Percentiles rank a stretch among this genome's conserved stretches.
phyloP scores from a whole-genome alignment of 2,888 invertebrate genomes.

The Drosophila cognata region DNA sequence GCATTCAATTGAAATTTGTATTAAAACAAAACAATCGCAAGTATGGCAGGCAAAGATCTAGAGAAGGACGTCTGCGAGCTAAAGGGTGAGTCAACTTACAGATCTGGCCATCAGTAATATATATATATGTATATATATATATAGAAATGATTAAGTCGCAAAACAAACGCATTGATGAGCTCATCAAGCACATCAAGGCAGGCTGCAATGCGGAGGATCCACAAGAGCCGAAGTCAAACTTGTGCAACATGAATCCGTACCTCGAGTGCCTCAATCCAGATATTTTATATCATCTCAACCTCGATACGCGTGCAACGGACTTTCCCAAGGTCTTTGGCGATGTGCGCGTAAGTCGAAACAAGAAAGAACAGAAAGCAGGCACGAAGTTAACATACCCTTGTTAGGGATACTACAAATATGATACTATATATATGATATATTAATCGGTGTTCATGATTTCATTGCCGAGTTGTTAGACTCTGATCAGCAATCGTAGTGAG shows the following conservation, averaged over 20 bases:
- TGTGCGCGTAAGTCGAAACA: constrained; percentile 90
- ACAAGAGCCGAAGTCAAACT: not conserved
- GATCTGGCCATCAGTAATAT: not conserved
- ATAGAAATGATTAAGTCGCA: constrained; percentile 54
- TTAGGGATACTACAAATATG: not conserved
- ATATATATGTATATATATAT: too few relatives aligned
- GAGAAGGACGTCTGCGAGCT: constrained; percentile 38
- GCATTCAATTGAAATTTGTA: not conserved
- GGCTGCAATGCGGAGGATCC: constrained; percentile 24
- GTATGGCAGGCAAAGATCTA: constrained; percentile 15
- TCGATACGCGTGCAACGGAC: constrained; percentile 92
- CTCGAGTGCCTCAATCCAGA: constrained; percentile 95
- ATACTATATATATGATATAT: not conserved
- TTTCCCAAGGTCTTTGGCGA: constrained; percentile 96
- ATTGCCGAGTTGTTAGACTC: not conserved
- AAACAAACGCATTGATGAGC: constrained; percentile 49
- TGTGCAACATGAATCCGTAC: constrained; percentile 87
- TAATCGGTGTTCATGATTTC: not conserved
- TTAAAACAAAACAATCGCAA: not conserved
- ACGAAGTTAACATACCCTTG: not conserved
- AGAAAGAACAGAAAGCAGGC: not conserved
- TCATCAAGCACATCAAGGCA: constrained; percentile 46
- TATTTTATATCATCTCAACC: constrained; percentile 94
- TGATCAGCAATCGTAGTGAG: not conserved
- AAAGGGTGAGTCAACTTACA: constrained; percentile 30